Evolutionary conservation across 2,113 vertebrate species (phyloP), one percentile per base, ranked within the genome.

Genomic region (Lagopus muta): DNA sequence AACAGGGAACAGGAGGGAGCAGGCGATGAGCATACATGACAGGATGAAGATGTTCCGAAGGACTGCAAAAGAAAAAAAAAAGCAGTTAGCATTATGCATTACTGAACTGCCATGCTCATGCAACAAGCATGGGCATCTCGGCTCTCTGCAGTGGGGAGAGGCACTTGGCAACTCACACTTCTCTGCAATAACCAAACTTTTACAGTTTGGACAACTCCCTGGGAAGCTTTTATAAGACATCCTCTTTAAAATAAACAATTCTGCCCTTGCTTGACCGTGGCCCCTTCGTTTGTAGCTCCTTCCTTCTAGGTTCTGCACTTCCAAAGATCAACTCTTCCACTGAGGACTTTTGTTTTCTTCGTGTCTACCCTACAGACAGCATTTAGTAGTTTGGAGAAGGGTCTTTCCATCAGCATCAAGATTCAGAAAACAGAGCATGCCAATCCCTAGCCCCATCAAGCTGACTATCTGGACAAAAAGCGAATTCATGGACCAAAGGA

Each of bases 1-100:
- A 11, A 99, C 99, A 0, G 99, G 99, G 83, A 99, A 99, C n/a
- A 99, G 98, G 65, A 99, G 96, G 5, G 99, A 99, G 67, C 99
- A 99, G 78, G 98, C 98, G 55, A 99, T 93, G 75, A 99, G 97
- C 87, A 99, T 97, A 42, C 99, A 99, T 25, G 98, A 97, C 73
- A 99, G 99, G 94, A 99, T 97, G 96, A 99, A 99, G 97, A 99
- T 98, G 97, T 99, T 99, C 94, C 99, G 98, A 54, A 99, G 96
- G 93, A 99, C 99, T 99, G 97, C 36, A 96, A 92, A 87, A 88
- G 95, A 86, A 97, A 82, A 94, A 0, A 89, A 75, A 47, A 57
- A 66, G 47, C 54, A 65, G 84, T 94, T 86, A 95, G 40, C 90
- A 55, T 3, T 9, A 18, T 16, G 70, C 52, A 43, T 15, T 45